These are phyloP conservation scores for Tiphia femorata DNA, from an alignment of 2,888 invertebrate species.

Conservation along the genomic window DNA sequence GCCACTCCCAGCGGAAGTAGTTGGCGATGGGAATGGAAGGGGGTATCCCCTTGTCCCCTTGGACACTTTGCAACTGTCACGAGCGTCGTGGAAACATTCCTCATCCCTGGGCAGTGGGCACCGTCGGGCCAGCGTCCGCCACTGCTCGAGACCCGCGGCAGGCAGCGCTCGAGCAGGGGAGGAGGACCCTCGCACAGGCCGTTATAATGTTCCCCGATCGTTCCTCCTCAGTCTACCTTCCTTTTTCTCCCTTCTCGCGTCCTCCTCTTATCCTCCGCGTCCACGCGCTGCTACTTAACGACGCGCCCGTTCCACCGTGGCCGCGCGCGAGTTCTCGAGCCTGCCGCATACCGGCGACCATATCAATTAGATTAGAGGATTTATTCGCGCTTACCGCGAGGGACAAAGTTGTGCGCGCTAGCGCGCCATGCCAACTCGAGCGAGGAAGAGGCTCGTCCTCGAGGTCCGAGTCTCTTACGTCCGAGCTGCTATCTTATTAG, in stretches of 20 bases:
- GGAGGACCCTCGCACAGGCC: conserved; percentile 20
- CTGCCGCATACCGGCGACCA: conserved; percentile 37
- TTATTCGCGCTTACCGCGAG: conserved; percentile 55
- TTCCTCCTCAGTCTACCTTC: conserved; percentile 19
- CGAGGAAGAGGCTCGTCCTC: conserved; percentile 14
- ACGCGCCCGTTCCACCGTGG: too few relatives aligned
- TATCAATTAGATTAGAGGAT: conserved; percentile 60
- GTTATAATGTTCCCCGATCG: conserved; percentile 22
- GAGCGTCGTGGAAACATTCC: conserved; percentile 27
- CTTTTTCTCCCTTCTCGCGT: conserved; percentile 8
- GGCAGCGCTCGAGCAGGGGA: not conserved
- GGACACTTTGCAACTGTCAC: not conserved
- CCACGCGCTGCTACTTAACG: conserved; percentile 15
- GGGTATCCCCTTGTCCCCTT: conserved; percentile 14
- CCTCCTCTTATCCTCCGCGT: too few relatives aligned
- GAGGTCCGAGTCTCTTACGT: not conserved
- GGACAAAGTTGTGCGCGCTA: conserved; percentile 54
- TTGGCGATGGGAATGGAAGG: too few relatives aligned
- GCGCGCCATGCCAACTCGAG: conserved; percentile 34
- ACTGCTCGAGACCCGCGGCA: not conserved
- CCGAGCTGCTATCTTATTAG: conserved; percentile 39
- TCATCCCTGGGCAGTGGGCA: too few relatives aligned
- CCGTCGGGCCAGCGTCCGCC: too few relatives aligned
- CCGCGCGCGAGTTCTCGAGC: not conserved
- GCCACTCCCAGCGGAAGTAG: conserved; percentile 39